Conservation (phyloP, 2,888 invertebrate genomes). For the Meghimatium bilineatum region DNA sequence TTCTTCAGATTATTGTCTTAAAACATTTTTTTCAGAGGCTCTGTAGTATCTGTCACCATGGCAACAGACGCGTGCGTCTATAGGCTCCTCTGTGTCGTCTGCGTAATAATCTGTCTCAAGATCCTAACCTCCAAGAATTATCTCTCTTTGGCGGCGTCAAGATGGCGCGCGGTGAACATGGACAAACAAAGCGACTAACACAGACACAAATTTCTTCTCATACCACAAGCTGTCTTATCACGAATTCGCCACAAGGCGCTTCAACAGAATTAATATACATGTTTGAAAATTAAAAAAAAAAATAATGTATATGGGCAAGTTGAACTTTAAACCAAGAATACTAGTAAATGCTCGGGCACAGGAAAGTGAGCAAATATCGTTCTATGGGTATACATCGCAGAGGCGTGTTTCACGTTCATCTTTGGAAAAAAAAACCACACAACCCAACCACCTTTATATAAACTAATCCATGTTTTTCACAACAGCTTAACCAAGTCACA, state of each 20-base stretch:
- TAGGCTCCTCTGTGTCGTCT: constrained; percentile 11
- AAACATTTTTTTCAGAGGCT: background rate
- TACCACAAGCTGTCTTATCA: constrained; percentile 13
- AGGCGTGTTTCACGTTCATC: no score
- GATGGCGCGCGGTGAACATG: constrained; percentile 15
- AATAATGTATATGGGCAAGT: no score
- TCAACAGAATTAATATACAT: constrained; percentile 12
- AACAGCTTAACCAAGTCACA: no score
- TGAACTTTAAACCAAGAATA: no score
- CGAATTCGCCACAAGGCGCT: constrained; percentile 18
- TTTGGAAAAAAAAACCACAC: no score
- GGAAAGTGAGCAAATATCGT: no score
- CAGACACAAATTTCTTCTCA: constrained; percentile 18
- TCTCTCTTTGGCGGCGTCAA: constrained; percentile 23
- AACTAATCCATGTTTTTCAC: no score
- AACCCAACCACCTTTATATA: no score
- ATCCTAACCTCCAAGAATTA: constrained; percentile 15
- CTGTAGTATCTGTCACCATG: constrained; percentile 27
- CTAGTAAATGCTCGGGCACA: no score
- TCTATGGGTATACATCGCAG: no score
- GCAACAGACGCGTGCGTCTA: background rate
- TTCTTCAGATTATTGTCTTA: background rate
- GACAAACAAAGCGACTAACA: constrained; percentile 26
- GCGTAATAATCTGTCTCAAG: constrained; percentile 25
- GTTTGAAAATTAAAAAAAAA: no score